Evolutionary conservation across 2,888 invertebrate species (phyloP).

Genomic region (Agriopis leucophaearia): DNA sequence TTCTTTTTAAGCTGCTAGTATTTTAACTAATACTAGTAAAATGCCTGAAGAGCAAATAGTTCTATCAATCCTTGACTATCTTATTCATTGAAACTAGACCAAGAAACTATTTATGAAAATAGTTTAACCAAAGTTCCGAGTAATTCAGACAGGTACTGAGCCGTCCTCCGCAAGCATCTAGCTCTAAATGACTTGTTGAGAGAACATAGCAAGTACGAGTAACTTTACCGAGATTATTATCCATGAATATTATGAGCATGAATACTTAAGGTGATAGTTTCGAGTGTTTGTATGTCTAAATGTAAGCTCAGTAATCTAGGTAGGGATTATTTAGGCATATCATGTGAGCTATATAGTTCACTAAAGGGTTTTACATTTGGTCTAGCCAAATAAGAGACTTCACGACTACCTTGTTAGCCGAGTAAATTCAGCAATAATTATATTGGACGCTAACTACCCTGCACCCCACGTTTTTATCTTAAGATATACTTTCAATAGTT

Average conservation of each 20-base stretch:
- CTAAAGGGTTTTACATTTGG: background rate
- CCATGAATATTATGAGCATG: conserved; percentile 1
- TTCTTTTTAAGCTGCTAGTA: too few species aligned
- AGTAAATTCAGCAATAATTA: too few species aligned
- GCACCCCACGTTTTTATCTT: too few species aligned
- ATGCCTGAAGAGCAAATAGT: too few species aligned
- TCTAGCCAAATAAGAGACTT: too few species aligned
- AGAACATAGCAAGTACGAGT: background rate
- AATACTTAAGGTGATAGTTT: background rate
- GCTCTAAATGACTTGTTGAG: background rate
- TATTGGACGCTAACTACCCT: too few species aligned
- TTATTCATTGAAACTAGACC: background rate
- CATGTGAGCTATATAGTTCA: background rate
- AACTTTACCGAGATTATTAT: background rate
- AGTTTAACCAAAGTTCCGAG: background rate
- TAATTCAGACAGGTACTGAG: background rate
- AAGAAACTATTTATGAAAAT: background rate
- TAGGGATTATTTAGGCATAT: background rate
- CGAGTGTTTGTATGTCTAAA: background rate
- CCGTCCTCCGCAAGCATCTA: background rate
- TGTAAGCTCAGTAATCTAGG: background rate
- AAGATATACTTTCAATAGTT: too few species aligned
- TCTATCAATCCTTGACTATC: too few species aligned
- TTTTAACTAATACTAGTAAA: too few species aligned
- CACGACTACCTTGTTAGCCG: too few species aligned